Evolutionary conservation across 2,888 invertebrate genomes (phyloP).

Genomic region (Tridacna crocea): DNA sequence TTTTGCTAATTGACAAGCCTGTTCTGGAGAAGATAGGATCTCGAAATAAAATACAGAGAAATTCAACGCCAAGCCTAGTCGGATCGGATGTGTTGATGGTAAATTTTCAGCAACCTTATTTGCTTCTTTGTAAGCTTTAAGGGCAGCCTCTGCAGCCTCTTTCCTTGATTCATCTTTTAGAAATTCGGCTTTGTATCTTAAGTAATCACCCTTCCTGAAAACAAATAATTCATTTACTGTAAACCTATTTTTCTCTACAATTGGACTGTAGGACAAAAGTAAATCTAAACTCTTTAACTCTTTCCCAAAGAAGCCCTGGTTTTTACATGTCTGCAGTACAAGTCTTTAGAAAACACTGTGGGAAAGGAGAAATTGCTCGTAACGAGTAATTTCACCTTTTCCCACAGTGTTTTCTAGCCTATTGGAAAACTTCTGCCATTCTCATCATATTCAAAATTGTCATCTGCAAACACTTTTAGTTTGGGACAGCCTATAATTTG

Average conservation of each 20-base stretch:
- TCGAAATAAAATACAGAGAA: slow-evolving; percentile 99
- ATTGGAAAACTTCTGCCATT: too few relatives aligned
- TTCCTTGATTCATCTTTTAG: slow-evolving; percentile 98
- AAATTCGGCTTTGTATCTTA: slow-evolving; percentile 99
- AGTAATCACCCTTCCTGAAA: slow-evolving; percentile 95
- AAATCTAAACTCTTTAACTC: too few relatives aligned
- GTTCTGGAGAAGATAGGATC: slow-evolving; percentile 98
- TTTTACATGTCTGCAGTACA: too few relatives aligned
- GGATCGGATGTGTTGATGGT: slow-evolving; percentile 98
- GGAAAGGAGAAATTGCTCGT: too few relatives aligned
- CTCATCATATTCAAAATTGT: too few relatives aligned
- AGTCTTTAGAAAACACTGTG: too few relatives aligned
- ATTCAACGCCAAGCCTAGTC: slow-evolving; percentile 98
- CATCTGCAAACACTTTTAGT: too few relatives aligned
- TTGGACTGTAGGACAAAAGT: too few relatives aligned
- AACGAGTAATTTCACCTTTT: too few relatives aligned
- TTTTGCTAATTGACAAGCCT: slow-evolving; percentile 98
- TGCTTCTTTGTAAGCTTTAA: slow-evolving; percentile 97
- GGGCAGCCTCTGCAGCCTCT: slow-evolving; percentile 98
- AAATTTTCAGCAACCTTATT: slow-evolving; percentile 98
- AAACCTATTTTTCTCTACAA: not conserved
- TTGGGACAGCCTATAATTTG: too few relatives aligned
- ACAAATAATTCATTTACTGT: not conserved
- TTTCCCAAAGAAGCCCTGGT: too few relatives aligned
- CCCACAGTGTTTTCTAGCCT: too few relatives aligned